These are phyloP conservation scores for Tychaedon coryphoeus DNA, from an alignment of 2,113 vertebrate species.

Conservation along the genomic window DNA sequence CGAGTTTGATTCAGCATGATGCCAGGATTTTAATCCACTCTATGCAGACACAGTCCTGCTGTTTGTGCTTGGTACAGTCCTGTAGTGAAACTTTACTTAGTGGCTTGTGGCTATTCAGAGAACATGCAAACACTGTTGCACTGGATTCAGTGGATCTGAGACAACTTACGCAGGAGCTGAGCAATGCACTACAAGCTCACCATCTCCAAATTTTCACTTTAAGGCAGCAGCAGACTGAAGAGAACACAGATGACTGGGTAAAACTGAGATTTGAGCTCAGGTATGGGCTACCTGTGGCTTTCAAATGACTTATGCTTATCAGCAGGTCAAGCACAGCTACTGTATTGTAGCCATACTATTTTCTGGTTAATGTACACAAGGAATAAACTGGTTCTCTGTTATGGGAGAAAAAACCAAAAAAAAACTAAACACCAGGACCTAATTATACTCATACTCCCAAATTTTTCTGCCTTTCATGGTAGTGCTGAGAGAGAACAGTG, in stretches of 20 bases:
- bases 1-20: not conserved
- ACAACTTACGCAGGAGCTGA: not conserved
- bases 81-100: not conserved
- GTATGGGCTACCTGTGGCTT: not conserved
- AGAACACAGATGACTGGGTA: not conserved
- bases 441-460: not conserved
- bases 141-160: not conserved
- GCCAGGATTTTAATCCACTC: not conserved
- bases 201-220: not conserved
- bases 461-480: not conserved
- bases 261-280: not conserved
- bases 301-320: not conserved
- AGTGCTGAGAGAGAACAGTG: not conserved
- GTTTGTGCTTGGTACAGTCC: not conserved
- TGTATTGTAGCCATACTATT: not conserved
- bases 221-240: not conserved
- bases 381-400: not conserved
- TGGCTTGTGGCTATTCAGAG: not conserved
- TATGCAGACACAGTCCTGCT: not conserved
- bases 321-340: accelerated
- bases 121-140: not conserved
- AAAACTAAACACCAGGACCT: not conserved
- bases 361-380: not conserved
- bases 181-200: not conserved
- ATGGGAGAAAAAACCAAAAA: not conserved